Evolutionary conservation across 2,113 vertebrate species (phyloP).

Genomic region (Centropus bengalensis): DNA sequence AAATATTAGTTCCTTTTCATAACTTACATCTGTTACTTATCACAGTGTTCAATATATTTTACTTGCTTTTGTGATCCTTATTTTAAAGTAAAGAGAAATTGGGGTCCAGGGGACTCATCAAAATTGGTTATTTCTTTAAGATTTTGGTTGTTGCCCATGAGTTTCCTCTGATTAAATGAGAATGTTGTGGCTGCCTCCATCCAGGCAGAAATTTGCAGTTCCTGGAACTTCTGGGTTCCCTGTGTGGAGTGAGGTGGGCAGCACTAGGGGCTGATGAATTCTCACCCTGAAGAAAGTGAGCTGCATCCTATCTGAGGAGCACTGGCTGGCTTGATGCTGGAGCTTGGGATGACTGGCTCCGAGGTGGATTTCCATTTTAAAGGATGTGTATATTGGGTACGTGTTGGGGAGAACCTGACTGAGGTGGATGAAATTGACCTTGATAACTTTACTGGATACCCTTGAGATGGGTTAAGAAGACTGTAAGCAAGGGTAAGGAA

Average conservation of each 20-base stretch:
- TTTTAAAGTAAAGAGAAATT: neutral
- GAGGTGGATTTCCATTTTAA: neutral
- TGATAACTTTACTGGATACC: too few species aligned
- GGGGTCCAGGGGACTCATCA: neutral
- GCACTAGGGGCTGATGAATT: neutral
- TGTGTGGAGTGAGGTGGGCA: neutral
- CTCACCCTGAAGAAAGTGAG: neutral
- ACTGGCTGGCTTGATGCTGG: rapidly evolving
- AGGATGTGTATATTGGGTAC: neutral
- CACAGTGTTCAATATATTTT: neutral
- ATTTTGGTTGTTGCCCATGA: neutral
- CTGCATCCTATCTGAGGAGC: neutral
- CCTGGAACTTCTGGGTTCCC: neutral
- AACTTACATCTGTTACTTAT: neutral
- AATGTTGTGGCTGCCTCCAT: neutral
- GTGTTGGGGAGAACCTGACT: too few species aligned
- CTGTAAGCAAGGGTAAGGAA: too few species aligned
- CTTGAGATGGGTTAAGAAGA: too few species aligned
- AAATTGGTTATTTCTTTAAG: neutral
- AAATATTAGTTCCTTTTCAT: slow-evolving; percentile 31
- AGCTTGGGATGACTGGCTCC: neutral
- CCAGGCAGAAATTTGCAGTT: neutral
- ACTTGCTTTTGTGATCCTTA: neutral
- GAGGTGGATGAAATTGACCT: too few species aligned
- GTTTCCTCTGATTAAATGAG: neutral